Evolutionary conservation across 2,113 vertebrate genomes (phyloP), one percentile per base, ranked within the genome.

Genomic region (Struthidea cinerea): DNA sequence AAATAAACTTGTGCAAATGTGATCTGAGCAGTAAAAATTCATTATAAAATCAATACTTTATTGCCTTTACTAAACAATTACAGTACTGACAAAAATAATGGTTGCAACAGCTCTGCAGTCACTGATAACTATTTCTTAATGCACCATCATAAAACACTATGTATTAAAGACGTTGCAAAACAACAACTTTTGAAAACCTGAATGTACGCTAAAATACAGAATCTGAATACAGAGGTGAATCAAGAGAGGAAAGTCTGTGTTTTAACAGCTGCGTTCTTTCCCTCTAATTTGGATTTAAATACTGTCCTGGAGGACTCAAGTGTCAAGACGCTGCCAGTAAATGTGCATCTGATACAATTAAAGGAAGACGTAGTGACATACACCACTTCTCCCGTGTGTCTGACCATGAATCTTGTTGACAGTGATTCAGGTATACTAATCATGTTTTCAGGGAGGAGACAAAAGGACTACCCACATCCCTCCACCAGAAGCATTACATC

Each of bases 1-100:
- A 82, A 83, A 84, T 59, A 73, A 89, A 53, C 21, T 16, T 70
- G 32, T 68, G 44, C 67, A 90, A 83, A 91, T 93, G 39, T 59
- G 55, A 88, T 92, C 42, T 50, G 65, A 85, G 61, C 35, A 59
- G 65, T 79, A 95, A 96, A 97, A 92, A 92, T n/a, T 47, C 37
- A 92, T 35, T 46, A 77, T 52, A 78, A 88, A 80, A 79, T 70
- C 53, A 78, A n/a, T 3, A 16, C 24, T 7, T 67, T 14, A 76
- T 39, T 35, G 50, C 37, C 59, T 87, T 97, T 93, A 52, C 52
- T 81, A 74, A 76, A 59, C 4, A 6, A 57, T 87, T 67, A n/a
- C 42, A 44, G 30, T 33, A 32, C 11, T 41, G 74, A 65, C 55
- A 69, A 81, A 83, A 84, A 37, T 46, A 73, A 83, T 41, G 24